A percentile compares a stretch with the other conserved stretches of the same genome.
phyloP scores from a whole-genome alignment of 2,113 vertebrate species.

The Callipepla californica region DNA sequence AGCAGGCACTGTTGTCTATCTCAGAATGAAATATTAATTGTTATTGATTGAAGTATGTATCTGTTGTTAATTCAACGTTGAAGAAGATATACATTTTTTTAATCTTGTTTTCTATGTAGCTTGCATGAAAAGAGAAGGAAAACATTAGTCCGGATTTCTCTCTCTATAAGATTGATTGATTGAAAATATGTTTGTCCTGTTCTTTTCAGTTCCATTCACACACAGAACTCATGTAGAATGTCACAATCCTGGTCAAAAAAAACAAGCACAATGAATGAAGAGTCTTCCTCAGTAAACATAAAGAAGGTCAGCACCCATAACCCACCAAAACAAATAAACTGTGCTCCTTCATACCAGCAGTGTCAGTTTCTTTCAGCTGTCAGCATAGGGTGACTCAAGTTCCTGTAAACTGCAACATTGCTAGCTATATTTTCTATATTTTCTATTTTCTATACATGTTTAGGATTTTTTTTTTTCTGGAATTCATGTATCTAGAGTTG shows the following conservation, averaged over 20 bases:
- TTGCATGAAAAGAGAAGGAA: not conserved
- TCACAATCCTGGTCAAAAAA: not conserved
- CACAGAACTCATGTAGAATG: not conserved
- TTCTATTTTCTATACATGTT: not conserved
- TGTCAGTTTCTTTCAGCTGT: not conserved
- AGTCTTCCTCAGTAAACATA: not conserved
- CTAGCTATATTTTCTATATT: not conserved
- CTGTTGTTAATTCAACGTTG: not conserved
- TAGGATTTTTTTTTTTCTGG: not conserved
- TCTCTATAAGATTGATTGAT: not conserved
- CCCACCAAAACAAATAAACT: not conserved
- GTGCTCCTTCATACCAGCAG: not conserved
- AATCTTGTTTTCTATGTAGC: not conserved
- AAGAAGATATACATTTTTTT: not conserved
- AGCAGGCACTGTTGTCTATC: not conserved
- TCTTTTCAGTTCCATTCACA: not conserved
- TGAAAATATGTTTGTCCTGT: not conserved
- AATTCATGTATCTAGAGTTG: not conserved
- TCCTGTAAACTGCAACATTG: not conserved
- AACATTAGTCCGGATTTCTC: not conserved
- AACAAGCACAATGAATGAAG: not conserved
- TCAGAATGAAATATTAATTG: not conserved
- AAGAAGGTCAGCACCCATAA: not conserved
- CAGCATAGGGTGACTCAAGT: not conserved
- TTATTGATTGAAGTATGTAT: not conserved